Evolutionary conservation across 2,888 invertebrate species (phyloP), one percentile per base, ranked within the genome.

Genomic region (Polia nebulosa): DNA sequence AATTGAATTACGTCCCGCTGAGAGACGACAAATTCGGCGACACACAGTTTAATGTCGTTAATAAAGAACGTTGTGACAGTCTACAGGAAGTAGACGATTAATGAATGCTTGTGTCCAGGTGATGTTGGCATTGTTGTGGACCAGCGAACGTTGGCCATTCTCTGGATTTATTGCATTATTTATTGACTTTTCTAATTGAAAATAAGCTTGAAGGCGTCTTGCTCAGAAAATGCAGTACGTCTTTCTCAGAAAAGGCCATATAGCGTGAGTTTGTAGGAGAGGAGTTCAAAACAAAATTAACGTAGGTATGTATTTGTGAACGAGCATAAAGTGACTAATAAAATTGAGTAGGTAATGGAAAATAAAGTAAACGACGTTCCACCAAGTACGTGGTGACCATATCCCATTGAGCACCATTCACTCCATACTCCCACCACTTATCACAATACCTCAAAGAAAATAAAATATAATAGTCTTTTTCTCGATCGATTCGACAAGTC

Each of bases 1-100:
- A 92, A 91, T 90, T 91, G 87, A 88, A 90, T 90, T 87, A 88
- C 89, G 84, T 90, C 90, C 91, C 89, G 92, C 91, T 88, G 92
- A 82, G 92, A 82, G 87, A 82, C 85, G 90, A 92, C 92, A 92
- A 93, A 94, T 93, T 92, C 81, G 85, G 86, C 84, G 84, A 89
- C 87, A 89, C 88, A 87, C 76, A 73, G 80, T 87, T 87, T 84
- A 67, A 80, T 84, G 80, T 78, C 71, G 77, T 76, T 80, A 80
- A 81, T 86, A 85, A 83, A 85, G 83, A 71, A 82, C 63, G 68
- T 83, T 83, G 78, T 80, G 76, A 76, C 64, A 72, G 61, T 68
- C 44, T 68, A 22, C 71, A 69, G 74, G 65, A 77, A 77, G 41
- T 62, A 39, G 55, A 53, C 71, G 57, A 70, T 72, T 72, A 53